Evolutionary conservation across 2,113 vertebrate genomes (phyloP).

Genomic region (Furnarius figulus): DNA sequence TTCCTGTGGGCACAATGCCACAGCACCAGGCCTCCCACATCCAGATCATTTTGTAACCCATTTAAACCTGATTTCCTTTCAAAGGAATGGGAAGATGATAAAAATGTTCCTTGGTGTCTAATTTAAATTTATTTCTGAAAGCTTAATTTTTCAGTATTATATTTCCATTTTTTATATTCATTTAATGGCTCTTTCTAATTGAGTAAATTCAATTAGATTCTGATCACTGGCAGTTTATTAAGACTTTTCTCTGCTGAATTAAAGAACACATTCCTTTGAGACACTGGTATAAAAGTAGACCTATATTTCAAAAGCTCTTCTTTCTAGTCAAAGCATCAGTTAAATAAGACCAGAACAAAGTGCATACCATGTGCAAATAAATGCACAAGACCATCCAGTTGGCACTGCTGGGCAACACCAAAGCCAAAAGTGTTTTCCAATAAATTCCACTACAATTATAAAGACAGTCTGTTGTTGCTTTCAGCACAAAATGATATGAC

Average conservation of each 20-base stretch:
- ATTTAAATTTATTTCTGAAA: conserved; percentile 11
- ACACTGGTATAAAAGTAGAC: not conserved
- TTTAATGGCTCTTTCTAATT: not conserved
- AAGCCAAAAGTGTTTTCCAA: not conserved
- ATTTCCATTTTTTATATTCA: not conserved
- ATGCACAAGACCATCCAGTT: not conserved
- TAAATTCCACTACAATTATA: not conserved
- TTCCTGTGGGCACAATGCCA: rapidly evolving
- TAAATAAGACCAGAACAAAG: not conserved
- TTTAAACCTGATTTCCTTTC: not conserved
- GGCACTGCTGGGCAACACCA: not conserved
- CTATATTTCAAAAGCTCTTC: conserved; percentile 12
- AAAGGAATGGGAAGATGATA: not conserved
- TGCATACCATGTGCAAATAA: not conserved
- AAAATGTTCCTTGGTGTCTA: not conserved
- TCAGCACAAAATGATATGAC: not conserved
- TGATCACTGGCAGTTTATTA: conserved; percentile 23
- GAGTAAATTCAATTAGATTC: conserved; percentile 37
- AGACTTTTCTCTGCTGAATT: conserved; percentile 18
- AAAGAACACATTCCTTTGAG: not conserved
- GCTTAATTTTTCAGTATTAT: not conserved
- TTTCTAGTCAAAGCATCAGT: conserved; percentile 6
- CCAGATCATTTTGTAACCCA: not conserved
- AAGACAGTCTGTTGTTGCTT: not conserved
- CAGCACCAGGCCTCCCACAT: not conserved